These are phyloP conservation scores for Halcyon smyrnensis DNA, from an alignment of 2,797 vertebrate genomes.

Conservation along the genomic window DNA sequence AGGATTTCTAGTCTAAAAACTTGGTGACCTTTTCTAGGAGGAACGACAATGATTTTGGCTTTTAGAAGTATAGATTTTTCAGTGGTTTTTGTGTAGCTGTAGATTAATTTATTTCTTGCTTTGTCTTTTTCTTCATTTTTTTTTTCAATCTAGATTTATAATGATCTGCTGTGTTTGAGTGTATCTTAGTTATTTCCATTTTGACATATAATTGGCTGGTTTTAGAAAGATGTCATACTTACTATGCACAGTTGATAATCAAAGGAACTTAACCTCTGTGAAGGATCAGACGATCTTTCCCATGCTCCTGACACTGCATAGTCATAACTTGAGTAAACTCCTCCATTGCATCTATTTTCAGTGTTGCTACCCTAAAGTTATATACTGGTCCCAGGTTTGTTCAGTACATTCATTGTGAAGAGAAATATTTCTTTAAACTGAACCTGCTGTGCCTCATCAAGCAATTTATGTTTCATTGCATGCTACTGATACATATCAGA, in stretches of 20 bases:
- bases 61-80: neutral
- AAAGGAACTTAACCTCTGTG: neutral
- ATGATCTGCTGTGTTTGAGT: neutral
- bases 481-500: neutral
- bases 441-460: neutral
- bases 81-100: neutral
- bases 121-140: neutral
- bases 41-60: no score
- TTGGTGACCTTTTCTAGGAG: no score
- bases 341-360: neutral
- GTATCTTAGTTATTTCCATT: neutral
- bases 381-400: neutral
- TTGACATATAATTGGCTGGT: neutral
- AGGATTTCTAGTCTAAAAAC: no score
- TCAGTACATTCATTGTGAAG: neutral
- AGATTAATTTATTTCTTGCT: neutral
- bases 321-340: neutral
- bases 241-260: neutral
- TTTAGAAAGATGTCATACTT: neutral
- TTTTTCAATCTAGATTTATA: neutral
- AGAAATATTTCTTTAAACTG: constrained; percentile 5
- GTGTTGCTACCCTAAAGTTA: neutral
- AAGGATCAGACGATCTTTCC: neutral
- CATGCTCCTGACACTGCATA: neutral
- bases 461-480: constrained; percentile 25